Percentiles rank a stretch among this genome's conserved stretches.
phyloP scores from a whole-genome alignment of 1,140 invertebrate species.

The Ridgeia piscesae region DNA sequence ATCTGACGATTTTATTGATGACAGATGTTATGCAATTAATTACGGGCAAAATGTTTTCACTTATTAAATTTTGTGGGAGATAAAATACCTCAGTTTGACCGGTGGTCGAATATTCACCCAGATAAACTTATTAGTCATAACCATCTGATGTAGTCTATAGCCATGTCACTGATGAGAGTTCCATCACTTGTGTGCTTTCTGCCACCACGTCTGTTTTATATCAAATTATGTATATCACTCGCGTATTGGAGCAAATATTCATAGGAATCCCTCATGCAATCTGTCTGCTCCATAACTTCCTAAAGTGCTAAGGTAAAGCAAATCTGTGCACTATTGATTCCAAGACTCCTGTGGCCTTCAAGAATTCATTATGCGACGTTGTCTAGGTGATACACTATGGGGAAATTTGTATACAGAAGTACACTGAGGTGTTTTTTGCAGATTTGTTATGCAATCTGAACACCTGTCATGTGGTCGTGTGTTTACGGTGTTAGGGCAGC shows the following conservation, averaged over 20 bases:
- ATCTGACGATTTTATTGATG: no score
- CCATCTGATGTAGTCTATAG: background rate
- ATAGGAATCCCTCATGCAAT: background rate
- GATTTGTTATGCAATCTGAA: background rate
- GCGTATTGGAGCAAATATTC: background rate
- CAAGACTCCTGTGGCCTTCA: background rate
- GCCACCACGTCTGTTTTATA: background rate
- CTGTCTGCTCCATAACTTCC: background rate
- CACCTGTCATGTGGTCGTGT: background rate
- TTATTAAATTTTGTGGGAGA: no score
- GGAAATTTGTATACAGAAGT: background rate
- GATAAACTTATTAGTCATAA: background rate
- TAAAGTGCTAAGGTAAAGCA: background rate
- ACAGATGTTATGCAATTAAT: no score
- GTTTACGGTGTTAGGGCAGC: no score
- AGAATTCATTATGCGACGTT: background rate
- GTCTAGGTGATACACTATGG: background rate
- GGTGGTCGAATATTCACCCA: no score
- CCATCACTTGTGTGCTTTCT: background rate
- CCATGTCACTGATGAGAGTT: background rate
- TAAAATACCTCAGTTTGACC: no score
- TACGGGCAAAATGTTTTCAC: no score
- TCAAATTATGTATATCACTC: slow-evolving; percentile 2
- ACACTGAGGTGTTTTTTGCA: background rate
- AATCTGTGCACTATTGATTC: background rate